Conservation (phyloP, 2,888 invertebrate species). For the Dimorphilus gyrociliatus region DNA sequence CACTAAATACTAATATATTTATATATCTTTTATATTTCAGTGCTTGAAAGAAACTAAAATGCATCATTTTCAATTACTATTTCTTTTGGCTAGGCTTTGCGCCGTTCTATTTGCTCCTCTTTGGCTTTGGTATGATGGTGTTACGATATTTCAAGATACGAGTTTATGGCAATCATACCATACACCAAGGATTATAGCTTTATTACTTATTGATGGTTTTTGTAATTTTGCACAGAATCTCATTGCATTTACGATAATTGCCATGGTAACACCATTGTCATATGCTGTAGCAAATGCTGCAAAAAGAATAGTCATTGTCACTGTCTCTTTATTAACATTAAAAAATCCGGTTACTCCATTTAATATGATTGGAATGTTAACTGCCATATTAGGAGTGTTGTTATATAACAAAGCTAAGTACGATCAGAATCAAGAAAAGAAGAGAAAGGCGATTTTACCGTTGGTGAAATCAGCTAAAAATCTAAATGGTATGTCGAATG, state of each 20-base stretch:
- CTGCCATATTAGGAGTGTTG: slow-evolving; percentile 75
- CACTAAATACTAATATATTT: slow-evolving; percentile 1
- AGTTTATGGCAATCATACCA: no score
- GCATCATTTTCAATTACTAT: slow-evolving; percentile 70
- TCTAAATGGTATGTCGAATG: slow-evolving; percentile 2
- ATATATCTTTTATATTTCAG: slow-evolving; percentile 38
- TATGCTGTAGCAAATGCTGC: slow-evolving; percentile 91
- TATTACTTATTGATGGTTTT: slow-evolving; percentile 60
- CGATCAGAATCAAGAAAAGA: slow-evolving; percentile 45
- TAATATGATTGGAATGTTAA: slow-evolving; percentile 73
- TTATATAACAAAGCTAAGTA: slow-evolving; percentile 72
- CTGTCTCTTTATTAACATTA: slow-evolving; percentile 64
- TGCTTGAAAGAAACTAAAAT: slow-evolving; percentile 67
- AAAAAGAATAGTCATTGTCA: slow-evolving; percentile 73
- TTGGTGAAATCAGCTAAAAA: slow-evolving; percentile 24
- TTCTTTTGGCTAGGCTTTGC: slow-evolving; percentile 60
- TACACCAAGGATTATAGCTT: slow-evolving; percentile 22
- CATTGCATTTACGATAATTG: slow-evolving; percentile 79
- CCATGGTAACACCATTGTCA: slow-evolving; percentile 70
- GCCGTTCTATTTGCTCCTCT: slow-evolving; percentile 63
- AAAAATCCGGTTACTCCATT: slow-evolving; percentile 74
- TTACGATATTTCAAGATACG: slow-evolving; percentile 47
- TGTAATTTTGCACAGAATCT: slow-evolving; percentile 88
- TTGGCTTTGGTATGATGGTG: slow-evolving; percentile 58
- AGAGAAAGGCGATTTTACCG: slow-evolving; percentile 45